Evolutionary conservation across 1,140 invertebrate genomes (phyloP), one percentile per base, ranked within the genome.

Genomic region (Meloidogyne chitwoodi): DNA sequence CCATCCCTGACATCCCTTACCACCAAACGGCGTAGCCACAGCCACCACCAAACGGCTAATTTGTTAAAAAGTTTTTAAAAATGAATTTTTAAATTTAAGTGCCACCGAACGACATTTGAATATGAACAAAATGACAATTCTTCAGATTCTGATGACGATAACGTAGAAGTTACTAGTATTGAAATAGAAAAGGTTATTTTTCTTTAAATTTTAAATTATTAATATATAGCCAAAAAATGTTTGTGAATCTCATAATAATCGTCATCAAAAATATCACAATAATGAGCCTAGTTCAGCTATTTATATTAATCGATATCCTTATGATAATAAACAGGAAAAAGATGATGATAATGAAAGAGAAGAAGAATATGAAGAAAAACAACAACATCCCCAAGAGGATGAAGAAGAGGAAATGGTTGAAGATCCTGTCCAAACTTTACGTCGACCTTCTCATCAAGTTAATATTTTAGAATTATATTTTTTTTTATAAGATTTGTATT

Each of bases 61-160:
- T n/a, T n/a, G n/a, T n/a, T n/a, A n/a, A n/a, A n/a, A n/a, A n/a
- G n/a, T n/a, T n/a, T n/a, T n/a, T n/a, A n/a, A n/a, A n/a, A n/a
- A n/a, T n/a, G n/a, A n/a, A 41, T 29, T 24, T 79, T 76, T 38
- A 11, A 16, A 11, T 38, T 62, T 64, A 3, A 92, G 81, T 93
- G 93, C 72, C 92, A 92, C 82, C 92, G 91, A 41, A 92, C 92
- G 62, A 88, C 87, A 68, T 93, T 93, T 84, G 90, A 93, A 65
- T 87, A 85, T 14, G 92, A 94, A 86, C 94, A 96, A 89, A 94
- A 95, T 87, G 92, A 93, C 68, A 93, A 92, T 79, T 95, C 93
- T 14, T 73, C 71, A 34, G 71, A 73, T 14, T 73, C 71, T 24
- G 71, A 73, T 27, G 71, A 34, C 5, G 29, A 44, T 24, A 38